Evolutionary conservation across 37 sponge, comb jelly and placozoan genomes (phyloP).

Genomic region (Chondrosia reniformis): DNA sequence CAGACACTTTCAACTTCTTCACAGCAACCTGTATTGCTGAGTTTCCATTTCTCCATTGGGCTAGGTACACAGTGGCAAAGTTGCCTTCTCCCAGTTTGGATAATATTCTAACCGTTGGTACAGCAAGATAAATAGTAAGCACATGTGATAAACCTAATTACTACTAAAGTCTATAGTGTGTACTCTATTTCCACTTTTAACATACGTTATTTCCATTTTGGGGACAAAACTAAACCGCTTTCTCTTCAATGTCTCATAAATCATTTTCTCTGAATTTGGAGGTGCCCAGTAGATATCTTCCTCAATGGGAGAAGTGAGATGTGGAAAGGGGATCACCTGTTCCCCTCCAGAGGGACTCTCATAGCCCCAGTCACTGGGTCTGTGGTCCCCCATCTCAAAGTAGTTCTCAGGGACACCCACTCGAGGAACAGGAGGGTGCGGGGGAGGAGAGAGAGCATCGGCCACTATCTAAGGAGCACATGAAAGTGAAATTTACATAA

Average conservation of each 20-base stretch:
- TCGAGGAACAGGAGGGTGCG: too few species aligned
- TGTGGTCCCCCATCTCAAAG: too few species aligned
- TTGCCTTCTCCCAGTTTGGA: conserved; percentile 57
- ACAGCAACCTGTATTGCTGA: conserved; percentile 46
- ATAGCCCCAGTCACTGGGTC: too few species aligned
- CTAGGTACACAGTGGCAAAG: conserved; percentile 66
- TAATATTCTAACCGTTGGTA: neutral
- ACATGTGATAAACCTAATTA: neutral
- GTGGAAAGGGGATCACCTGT: too few species aligned
- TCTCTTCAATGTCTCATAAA: conserved; percentile 1
- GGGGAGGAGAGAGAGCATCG: too few species aligned
- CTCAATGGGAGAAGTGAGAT: too few species aligned
- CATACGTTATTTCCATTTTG: neutral
- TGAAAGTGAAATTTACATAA: too few species aligned
- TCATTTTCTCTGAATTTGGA: conserved; percentile 1
- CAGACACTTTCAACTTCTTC: conserved; percentile 36
- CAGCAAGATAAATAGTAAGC: too few species aligned
- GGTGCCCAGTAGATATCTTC: conserved; percentile 8
- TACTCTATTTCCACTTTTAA: neutral
- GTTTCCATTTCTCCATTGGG: conserved; percentile 30
- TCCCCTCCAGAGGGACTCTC: too few species aligned
- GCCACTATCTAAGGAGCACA: too few species aligned
- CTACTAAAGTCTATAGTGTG: neutral
- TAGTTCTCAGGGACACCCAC: too few species aligned
- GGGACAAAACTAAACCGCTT: neutral